These are phyloP conservation scores for Nycticebus coucang DNA, from an alignment of 2,113 vertebrate species.

Conservation along the genomic window DNA sequence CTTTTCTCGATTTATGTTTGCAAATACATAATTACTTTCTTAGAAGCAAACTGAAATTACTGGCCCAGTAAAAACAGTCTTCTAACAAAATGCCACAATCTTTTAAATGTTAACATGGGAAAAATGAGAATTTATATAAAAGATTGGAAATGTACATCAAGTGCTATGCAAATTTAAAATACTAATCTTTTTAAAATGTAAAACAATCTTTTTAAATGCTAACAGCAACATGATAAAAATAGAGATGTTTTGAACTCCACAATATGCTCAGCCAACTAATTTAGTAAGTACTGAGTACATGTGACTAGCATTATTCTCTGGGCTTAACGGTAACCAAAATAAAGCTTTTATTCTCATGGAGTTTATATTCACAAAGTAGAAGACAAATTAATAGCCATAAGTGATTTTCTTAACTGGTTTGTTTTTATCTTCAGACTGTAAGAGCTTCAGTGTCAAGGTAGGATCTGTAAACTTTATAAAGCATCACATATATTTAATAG, in stretches of 20 bases:
- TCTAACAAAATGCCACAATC: constrained; percentile 36
- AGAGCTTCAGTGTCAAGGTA: neutral
- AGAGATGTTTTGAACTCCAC: constrained; percentile 16
- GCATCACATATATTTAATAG: neutral
- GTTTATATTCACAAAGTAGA: neutral
- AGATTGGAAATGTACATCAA: neutral
- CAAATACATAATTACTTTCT: neutral
- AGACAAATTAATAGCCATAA: neutral
- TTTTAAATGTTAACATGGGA: neutral
- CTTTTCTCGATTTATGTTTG: neutral
- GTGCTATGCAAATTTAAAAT: neutral
- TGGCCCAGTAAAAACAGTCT: neutral
- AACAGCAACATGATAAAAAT: neutral
- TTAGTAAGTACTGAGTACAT: neutral
- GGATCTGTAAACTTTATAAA: neutral
- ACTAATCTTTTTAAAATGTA: constrained; percentile 2
- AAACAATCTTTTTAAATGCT: neutral
- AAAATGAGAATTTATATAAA: constrained; percentile 40
- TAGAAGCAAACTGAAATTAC: constrained; percentile 25
- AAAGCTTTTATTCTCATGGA: constrained; percentile 21
- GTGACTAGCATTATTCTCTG: neutral
- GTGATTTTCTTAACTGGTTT: neutral
- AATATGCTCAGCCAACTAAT: neutral
- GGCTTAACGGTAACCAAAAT: neutral
- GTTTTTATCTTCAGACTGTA: neutral